Conservation (phyloP, 2,888 invertebrate species). For the Formica aserva region DNA sequence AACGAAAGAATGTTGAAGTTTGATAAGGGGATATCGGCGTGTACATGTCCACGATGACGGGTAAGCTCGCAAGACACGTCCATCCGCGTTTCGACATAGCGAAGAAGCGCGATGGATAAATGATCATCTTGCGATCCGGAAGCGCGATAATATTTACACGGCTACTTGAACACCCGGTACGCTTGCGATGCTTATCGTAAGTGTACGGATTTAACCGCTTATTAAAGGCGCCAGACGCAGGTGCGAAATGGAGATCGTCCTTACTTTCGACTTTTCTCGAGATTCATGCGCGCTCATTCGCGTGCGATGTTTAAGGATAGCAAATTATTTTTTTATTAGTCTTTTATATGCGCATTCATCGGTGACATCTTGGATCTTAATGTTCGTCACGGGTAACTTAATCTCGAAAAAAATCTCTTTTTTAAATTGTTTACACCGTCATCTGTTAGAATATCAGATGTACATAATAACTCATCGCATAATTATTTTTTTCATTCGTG, state of each 20-base stretch:
- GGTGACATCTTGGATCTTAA: neutral
- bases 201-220: conserved; percentile 40
- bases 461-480: neutral
- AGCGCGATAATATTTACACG: conserved; percentile 49
- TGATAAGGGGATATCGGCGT: conserved; percentile 16
- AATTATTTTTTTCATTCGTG: neutral
- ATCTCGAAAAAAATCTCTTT: neutral
- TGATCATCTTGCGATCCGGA: conserved; percentile 50
- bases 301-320: neutral
- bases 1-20: conserved; percentile 58
- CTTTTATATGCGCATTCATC: neutral
- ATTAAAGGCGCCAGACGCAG: conserved; percentile 45
- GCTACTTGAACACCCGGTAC: conserved; percentile 37
- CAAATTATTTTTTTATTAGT: conserved; percentile 19
- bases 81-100: conserved; percentile 7
- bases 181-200: conserved; percentile 39
- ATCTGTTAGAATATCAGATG: neutral
- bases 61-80: conserved; percentile 40
- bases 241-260: conserved; percentile 24
- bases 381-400: neutral
- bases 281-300: conserved; percentile 7
- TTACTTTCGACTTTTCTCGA: conserved; percentile 16
- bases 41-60: conserved; percentile 9
- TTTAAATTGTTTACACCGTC: neutral
- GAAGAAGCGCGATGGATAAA: conserved; percentile 16